phyloP scores from a whole-genome alignment of 2,888 invertebrate species.

The Lapara coniferarum region DNA sequence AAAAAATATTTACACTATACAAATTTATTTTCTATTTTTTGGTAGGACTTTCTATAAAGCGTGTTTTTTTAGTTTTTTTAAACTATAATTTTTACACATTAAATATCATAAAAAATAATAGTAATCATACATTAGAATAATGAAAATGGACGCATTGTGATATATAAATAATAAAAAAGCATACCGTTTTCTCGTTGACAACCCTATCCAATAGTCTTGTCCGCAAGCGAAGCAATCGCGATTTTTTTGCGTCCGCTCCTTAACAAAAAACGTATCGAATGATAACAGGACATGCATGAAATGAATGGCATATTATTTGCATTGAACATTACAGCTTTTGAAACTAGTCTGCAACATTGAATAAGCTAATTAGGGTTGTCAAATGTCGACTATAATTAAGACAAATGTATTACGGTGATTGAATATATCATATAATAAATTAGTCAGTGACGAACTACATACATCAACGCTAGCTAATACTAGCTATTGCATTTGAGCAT shows the following conservation, averaged over 20 bases:
- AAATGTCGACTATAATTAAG: background rate
- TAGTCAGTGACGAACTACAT: background rate
- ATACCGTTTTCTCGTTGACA: background rate
- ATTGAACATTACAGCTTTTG: background rate
- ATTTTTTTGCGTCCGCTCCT: slow-evolving; percentile 18
- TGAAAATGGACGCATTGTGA: too few species aligned
- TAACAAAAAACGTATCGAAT: slow-evolving; percentile 20
- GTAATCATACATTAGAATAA: too few species aligned
- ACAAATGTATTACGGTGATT: background rate
- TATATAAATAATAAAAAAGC: too few species aligned
- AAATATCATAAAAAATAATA: background rate
- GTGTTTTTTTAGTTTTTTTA: too few species aligned
- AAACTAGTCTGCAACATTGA: background rate
- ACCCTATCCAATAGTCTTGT: slow-evolving; percentile 4
- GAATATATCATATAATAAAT: background rate
- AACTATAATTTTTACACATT: background rate
- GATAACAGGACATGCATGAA: slow-evolving; percentile 4
- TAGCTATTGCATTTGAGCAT: too few species aligned
- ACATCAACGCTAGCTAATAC: too few species aligned
- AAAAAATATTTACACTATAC: too few species aligned
- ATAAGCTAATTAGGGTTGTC: background rate
- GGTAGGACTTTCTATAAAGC: too few species aligned
- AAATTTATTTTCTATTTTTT: too few species aligned
- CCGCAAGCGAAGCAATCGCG: slow-evolving; percentile 21
- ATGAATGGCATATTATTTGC: background rate